Percentiles rank a stretch among this genome's conserved stretches.
Evolutionary conservation across 2,888 invertebrate genomes (phyloP).

Genomic region (Notodonta ziczac): DNA sequence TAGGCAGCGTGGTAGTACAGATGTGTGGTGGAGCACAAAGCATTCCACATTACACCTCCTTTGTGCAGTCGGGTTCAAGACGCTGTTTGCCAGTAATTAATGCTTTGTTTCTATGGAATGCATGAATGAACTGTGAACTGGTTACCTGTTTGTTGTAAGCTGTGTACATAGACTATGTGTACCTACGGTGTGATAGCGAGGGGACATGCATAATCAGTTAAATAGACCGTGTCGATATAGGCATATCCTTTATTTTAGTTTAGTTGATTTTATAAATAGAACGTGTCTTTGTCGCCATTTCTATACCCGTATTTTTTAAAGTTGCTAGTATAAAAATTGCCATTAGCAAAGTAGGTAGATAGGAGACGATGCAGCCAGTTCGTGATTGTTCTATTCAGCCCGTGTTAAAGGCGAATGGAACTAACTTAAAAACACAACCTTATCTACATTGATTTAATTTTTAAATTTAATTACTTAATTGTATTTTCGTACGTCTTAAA

Average conservation of each 20-base stretch:
- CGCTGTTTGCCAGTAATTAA: constrained; percentile 3
- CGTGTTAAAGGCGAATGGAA: too few relatives aligned
- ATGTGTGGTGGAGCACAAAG: constrained; percentile 36
- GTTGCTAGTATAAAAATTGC: too few relatives aligned
- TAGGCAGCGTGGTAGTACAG: constrained; percentile 40
- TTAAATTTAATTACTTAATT: too few relatives aligned
- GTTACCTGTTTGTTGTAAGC: constrained; percentile 2
- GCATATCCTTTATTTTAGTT: neutral
- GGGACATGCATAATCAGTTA: neutral
- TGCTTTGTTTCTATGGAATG: constrained; percentile 6
- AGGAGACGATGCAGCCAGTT: too few relatives aligned
- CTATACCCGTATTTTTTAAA: too few relatives aligned
- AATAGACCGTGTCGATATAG: neutral
- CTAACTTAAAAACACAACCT: too few relatives aligned
- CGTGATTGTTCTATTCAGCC: too few relatives aligned
- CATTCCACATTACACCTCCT: constrained; percentile 45
- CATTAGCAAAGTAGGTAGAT: too few relatives aligned
- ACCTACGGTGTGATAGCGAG: neutral
- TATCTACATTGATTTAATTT: too few relatives aligned
- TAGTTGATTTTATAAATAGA: neutral
- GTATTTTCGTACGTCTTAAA: too few relatives aligned
- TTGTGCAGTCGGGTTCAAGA: constrained; percentile 5
- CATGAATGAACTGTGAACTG: constrained; percentile 4
- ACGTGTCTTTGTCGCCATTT: neutral
- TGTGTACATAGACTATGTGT: neutral